Percentiles rank a stretch among this genome's conserved stretches.
Conservation (phyloP, 2,113 vertebrate species). For the Pelusios castaneus region DNA sequence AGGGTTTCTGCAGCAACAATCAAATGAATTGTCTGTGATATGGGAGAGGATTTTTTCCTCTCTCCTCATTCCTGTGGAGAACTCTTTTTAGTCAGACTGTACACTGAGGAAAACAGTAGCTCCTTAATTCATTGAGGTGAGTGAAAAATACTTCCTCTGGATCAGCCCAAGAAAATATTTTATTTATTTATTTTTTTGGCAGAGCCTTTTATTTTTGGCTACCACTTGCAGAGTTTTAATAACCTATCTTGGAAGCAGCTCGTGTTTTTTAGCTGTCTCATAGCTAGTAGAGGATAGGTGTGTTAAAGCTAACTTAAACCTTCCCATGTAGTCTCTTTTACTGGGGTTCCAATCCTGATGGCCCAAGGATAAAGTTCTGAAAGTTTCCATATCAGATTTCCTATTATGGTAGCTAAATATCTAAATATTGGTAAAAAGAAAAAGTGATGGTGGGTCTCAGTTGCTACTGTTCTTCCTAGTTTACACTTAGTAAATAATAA, state of each 20-base stretch:
- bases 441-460: neutral
- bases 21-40: rapidly evolving
- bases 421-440: neutral
- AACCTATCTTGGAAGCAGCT: neutral
- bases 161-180: neutral
- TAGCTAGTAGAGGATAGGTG: neutral
- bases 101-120: neutral
- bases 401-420: neutral
- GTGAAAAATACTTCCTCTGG: neutral
- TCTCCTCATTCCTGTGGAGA: neutral
- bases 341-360: neutral
- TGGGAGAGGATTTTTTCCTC: neutral
- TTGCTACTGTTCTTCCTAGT: no score
- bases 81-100: neutral
- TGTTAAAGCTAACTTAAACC: neutral
- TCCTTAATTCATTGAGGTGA: neutral
- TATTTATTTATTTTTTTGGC: neutral
- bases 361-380: neutral
- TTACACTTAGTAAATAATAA: neutral
- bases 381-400: neutral
- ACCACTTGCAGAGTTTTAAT: neutral
- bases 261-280: neutral
- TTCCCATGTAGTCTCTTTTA: neutral
- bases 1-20: rapidly evolving
- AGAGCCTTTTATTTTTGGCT: neutral